A percentile compares a stretch with the other conserved stretches of the same genome.
phyloP scores from a whole-genome alignment of 1,140 invertebrate genomes.

The Brachionus koreanus region DNA sequence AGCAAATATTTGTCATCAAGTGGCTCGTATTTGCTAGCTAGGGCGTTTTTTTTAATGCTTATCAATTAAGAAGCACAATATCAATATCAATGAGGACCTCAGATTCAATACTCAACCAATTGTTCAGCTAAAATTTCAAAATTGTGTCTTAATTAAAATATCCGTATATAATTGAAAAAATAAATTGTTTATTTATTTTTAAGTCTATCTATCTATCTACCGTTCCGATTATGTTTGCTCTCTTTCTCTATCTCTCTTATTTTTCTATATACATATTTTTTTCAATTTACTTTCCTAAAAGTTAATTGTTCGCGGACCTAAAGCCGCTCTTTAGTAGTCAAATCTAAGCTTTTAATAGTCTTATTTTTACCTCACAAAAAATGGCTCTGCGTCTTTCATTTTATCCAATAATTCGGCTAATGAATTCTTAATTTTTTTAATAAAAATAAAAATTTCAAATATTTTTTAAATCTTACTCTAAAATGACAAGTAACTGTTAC shows the following conservation, averaged over 20 bases:
- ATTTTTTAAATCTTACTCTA: constrained; percentile 4
- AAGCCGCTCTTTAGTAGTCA: neutral
- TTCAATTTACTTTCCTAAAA: neutral
- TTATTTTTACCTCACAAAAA: constrained; percentile 38
- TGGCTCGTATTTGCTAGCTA: neutral
- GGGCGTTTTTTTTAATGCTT: neutral
- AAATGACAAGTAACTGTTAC: constrained; percentile 32
- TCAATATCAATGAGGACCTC: neutral
- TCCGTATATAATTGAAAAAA: constrained; percentile 15
- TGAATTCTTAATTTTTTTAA: constrained; percentile 1
- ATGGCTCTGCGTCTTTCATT: constrained; percentile 45
- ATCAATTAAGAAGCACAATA: constrained; percentile 10
- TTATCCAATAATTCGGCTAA: constrained; percentile 40
- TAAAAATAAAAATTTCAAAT: neutral
- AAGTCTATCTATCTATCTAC: neutral
- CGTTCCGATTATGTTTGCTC: neutral
- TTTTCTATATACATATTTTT: neutral
- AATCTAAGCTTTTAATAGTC: constrained; percentile 14
- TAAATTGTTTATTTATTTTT: constrained; percentile 34
- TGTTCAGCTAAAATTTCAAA: neutral
- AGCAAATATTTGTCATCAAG: constrained; percentile 3
- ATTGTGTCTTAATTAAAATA: constrained; percentile 8
- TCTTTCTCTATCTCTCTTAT: neutral
- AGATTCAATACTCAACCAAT: neutral
- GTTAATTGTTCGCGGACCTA: neutral